These are phyloP conservation scores for Dendrolimus kikuchii DNA, from an alignment of 1,140 invertebrate species.

Conservation along the genomic window DNA sequence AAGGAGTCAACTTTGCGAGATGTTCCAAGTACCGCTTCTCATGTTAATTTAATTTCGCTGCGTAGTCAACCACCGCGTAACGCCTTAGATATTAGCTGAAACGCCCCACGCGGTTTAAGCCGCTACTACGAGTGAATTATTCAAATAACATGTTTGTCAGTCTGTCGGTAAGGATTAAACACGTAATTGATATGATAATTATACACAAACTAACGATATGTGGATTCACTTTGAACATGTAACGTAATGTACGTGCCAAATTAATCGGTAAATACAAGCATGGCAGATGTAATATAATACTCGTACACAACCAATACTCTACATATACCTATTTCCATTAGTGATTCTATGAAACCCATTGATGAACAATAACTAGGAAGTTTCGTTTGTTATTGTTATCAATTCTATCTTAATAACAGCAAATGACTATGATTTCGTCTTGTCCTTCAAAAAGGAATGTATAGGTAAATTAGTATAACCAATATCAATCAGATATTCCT, in stretches of 20 bases:
- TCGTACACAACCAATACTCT: too few species aligned
- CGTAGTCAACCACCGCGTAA: conserved; percentile 18
- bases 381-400: too few species aligned
- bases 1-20: conserved; percentile 5
- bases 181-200: conserved; percentile 19
- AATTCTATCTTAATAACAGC: too few species aligned
- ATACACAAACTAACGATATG: conserved; percentile 10
- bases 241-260: not conserved
- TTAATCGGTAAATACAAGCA: too few species aligned
- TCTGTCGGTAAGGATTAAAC: conserved; percentile 10
- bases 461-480: too few species aligned
- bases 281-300: too few species aligned
- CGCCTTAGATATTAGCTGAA: conserved; percentile 20
- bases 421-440: not conserved
- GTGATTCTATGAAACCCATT: too few species aligned
- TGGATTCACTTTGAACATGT: conserved; percentile 7
- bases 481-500: too few species aligned
- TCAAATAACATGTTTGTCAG: conserved; percentile 20
- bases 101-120: conserved; percentile 8
- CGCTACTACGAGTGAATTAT: conserved; percentile 18
- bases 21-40: conserved; percentile 24
- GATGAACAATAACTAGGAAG: too few species aligned
- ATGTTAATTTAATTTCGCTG: conserved; percentile 39
- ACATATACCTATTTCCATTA: too few species aligned
- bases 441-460: too few species aligned